Evolutionary conservation across 2,888 invertebrate genomes (phyloP), one percentile per base, ranked within the genome.

Genomic region (Piscicola geometra): DNA sequence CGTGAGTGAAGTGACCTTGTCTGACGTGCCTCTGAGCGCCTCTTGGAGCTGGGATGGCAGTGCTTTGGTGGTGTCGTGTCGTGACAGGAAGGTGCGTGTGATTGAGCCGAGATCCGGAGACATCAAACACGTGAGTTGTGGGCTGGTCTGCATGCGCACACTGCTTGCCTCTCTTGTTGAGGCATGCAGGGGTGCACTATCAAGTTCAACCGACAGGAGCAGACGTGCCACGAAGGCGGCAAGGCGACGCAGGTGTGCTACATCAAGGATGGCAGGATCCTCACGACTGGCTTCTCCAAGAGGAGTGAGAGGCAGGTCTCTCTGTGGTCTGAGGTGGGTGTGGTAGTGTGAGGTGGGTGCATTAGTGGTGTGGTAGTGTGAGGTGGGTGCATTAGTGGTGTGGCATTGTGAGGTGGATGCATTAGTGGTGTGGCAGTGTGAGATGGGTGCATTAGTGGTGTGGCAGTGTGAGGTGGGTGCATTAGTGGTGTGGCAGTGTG

Each of bases 261-360:
- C 87, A 88, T 95, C 52, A 92, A 92, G 78, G 88, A 90, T 78
- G 92, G 92, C 36, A 89, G 90, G 41, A 88, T 96, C 47, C 87
- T 95, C 78, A 93, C 94, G 0, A 94, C 94, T 0, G 96, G 96
- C 0, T 97, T 96, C 87, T 94, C 94, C 0, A 89, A 93, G 78
- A 91, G 94, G 88, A 94, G 93, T 81, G 95, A 96, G 86, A 89
- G 96, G 18, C 93, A 96, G 84, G 94, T 93, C 86, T 92, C 93
- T 0, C 88, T 99, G 79, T 90, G 98, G 82, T 85, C 86, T 80
- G 85, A 85, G 80, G 87, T 87, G 80, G 52, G 78, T 72, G 71
- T 2, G 33, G 21, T 68, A 68, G 41, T n/a, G 41, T 41, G 41
- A 41, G 41, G 41, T 41, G 41, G 15, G 41, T 41, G 41, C 5